Evolutionary conservation across 2,888 invertebrate species (phyloP).

Genomic region (Drosophila antonietae): DNA sequence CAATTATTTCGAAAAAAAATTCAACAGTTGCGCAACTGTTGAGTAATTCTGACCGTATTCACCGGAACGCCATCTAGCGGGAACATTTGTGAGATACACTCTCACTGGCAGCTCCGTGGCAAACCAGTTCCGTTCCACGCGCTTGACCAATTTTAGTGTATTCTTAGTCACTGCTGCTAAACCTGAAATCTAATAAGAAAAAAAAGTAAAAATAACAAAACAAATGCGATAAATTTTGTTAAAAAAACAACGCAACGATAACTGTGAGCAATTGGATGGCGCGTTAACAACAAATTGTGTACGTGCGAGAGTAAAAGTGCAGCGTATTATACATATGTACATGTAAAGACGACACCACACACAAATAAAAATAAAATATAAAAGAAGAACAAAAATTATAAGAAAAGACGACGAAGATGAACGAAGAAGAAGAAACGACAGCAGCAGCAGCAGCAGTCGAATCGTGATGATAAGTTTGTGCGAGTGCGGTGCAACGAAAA

Average conservation of each 20-base stretch:
- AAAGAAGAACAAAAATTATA: conserved; percentile 15
- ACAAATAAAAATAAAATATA: conserved; percentile 22
- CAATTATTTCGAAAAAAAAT: background rate
- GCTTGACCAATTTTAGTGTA: conserved; percentile 63
- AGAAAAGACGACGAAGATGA: conserved; percentile 68
- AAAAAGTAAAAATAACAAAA: conserved; percentile 78
- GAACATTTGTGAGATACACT: conserved; percentile 4
- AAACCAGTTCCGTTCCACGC: conserved; percentile 63
- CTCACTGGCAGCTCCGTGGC: conserved; percentile 40
- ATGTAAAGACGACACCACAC: conserved; percentile 17
- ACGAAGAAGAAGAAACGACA: conserved; percentile 74
- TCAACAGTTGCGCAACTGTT: conserved; percentile 44
- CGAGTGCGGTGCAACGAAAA: conserved; percentile 77
- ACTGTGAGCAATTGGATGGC: conserved; percentile 47
- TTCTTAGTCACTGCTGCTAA: conserved; percentile 63
- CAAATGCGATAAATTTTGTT: conserved; percentile 72
- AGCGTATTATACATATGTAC: conserved; percentile 21
- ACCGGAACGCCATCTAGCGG: conserved; percentile 48
- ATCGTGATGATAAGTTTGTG: conserved; percentile 71
- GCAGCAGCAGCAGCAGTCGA: conserved; percentile 76
- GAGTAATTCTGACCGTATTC: background rate
- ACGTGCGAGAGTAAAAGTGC: conserved; percentile 33
- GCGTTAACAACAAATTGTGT: conserved; percentile 52
- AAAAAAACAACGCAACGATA: conserved; percentile 54
- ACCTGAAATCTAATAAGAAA: conserved; percentile 65